These are phyloP conservation scores for Asarcornis scutulata DNA, from an alignment of 2,113 vertebrate genomes.

Conservation along the genomic window DNA sequence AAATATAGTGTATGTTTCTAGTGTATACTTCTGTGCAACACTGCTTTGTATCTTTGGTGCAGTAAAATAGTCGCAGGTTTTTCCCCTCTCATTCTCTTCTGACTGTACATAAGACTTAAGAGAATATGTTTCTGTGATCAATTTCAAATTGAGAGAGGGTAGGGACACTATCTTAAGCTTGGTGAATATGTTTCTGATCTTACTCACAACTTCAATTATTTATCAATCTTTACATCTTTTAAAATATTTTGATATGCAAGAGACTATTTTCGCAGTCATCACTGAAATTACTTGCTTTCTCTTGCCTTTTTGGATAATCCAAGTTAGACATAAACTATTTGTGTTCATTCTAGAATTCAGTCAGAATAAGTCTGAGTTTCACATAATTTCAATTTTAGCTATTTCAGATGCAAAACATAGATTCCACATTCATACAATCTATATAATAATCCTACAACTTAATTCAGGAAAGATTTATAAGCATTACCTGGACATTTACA, in stretches of 20 bases:
- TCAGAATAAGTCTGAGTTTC: not conserved
- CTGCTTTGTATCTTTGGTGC: not conserved
- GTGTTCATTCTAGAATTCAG: not conserved
- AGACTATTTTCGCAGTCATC: not conserved
- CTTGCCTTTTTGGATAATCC: not conserved
- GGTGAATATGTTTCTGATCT: not conserved
- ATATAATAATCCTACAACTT: not conserved
- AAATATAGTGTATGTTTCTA: not conserved
- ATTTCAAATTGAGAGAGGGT: not conserved
- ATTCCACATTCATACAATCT: not conserved
- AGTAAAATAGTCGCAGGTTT: not conserved
- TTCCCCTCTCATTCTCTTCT: not conserved
- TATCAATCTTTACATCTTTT: not conserved
- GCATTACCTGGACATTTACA: not conserved
- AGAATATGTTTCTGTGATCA: not conserved
- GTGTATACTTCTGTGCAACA: not conserved
- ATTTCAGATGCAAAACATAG: not conserved
- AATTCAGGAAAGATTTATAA: not conserved
- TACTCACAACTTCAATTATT: not conserved
- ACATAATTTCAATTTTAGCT: not conserved
- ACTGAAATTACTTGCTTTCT: not conserved
- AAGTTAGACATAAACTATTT: not conserved
- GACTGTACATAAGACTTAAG: not conserved
- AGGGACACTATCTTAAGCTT: not conserved
- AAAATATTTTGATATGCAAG: not conserved